Conservation (phyloP, 2,113 vertebrate species). For the Physeter macrocephalus region DNA sequence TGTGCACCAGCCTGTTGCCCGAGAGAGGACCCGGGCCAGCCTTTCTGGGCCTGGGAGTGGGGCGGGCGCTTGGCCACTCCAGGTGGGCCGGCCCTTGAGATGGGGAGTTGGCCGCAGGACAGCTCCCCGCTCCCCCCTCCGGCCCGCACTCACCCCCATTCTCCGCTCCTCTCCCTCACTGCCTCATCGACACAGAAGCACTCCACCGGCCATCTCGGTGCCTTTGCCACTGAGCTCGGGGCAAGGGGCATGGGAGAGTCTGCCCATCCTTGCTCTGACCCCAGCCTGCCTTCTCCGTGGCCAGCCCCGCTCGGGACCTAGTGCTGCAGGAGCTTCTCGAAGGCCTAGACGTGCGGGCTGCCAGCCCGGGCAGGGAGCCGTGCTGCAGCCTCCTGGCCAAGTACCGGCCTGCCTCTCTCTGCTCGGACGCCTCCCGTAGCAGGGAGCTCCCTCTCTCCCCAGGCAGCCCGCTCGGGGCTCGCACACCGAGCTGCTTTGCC, state of each 20-base stretch:
- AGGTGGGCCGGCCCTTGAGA: neutral
- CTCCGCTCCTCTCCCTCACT: neutral
- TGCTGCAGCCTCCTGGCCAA: neutral
- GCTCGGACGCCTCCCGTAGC: conserved; percentile 17
- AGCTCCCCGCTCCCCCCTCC: neutral
- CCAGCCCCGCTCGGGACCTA: neutral
- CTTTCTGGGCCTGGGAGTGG: neutral
- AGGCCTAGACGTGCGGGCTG: conserved; percentile 13
- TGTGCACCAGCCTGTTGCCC: neutral
- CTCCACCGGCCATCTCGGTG: neutral
- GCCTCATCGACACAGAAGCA: neutral
- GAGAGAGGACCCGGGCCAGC: neutral
- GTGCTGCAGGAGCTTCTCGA: neutral
- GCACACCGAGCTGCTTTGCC: neutral
- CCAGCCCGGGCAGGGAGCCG: neutral
- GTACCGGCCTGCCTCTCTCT: neutral
- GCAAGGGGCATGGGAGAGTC: neutral
- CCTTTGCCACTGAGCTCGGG: neutral
- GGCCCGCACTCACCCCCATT: neutral
- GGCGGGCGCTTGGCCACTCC: neutral
- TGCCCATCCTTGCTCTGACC: neutral
- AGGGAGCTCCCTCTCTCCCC: neutral
- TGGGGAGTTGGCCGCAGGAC: neutral
- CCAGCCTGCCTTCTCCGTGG: neutral
- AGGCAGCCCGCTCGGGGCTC: neutral